Evolutionary conservation across 37 sponge, comb jelly and placozoan species (phyloP).

Genomic region (Tethya wilhelma): DNA sequence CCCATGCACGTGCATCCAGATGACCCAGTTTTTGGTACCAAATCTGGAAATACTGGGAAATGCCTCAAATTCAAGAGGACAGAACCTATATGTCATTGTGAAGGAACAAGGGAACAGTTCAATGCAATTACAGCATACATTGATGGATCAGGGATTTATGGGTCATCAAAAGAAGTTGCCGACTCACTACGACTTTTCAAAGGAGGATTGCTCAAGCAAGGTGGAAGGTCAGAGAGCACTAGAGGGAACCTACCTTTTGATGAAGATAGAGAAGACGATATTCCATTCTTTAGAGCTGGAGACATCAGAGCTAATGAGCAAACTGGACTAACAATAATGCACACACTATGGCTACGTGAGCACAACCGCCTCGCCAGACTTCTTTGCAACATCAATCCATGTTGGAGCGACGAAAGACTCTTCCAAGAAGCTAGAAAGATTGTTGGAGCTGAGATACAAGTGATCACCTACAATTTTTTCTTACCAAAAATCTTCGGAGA

Average conservation of each 20-base stretch:
- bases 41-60: not conserved
- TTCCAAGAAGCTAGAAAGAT: constrained; percentile 83
- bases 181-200: not conserved
- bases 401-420: constrained; percentile 69
- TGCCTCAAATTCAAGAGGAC: too few species aligned
- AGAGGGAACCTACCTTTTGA: not conserved
- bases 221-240: not conserved
- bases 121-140: constrained; percentile 84
- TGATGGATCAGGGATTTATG: constrained; percentile 83
- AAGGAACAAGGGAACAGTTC: constrained; percentile 60
- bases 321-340: constrained; percentile 74
- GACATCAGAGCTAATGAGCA: constrained; percentile 89
- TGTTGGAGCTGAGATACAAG: constrained; percentile 72
- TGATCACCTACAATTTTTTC: constrained; percentile 82
- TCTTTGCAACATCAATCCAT: constrained; percentile 55
- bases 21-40: constrained; percentile 32
- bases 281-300: constrained; percentile 70
- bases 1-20: constrained; percentile 48
- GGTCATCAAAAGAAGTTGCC: constrained; percentile 38
- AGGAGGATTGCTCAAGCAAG: constrained; percentile 12
- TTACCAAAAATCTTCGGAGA: constrained; percentile 73
- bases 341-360: constrained; percentile 93
- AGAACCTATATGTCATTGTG: too few species aligned
- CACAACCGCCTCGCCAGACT: constrained; percentile 87
- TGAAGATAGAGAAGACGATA: not conserved